Base-by-base conservation (phyloP, 1,140 invertebrate species). In the Drosophila nebulosa region DNA sequence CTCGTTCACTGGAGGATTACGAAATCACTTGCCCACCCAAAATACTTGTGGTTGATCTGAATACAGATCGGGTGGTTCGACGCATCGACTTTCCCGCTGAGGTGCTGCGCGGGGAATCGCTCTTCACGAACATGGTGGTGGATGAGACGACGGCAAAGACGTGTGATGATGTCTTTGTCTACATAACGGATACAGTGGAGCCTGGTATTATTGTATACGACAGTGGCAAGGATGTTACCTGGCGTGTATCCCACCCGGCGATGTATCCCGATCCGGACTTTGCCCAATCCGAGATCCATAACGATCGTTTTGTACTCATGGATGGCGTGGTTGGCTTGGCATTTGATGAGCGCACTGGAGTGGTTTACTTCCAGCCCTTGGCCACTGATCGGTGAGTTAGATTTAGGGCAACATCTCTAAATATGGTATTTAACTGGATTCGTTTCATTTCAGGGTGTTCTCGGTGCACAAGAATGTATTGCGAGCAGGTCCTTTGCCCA, bases 231-330 rank as follows among this genome's bases (percentile, higher is more conserved):
- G 95, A 96, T 75, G 94, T 93, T 46, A 95, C 96, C 12, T 97
- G 96, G 96, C 92, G 96, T 52, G 91, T 96, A 0, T 92, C 94
- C 2, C 95, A 97, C 89, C 94, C 96, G 0, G 94, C 94, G 26
- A 96, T 97, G 96, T 96, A 95, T 84, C 96, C 96, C 0, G 94
- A 97, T 92, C 96, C 96, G 0, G 94, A 96, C 89, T 94, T 94
- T 51, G 93, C 94, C 0, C 94, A 94, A 67, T 96, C 95, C 68
- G 93, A 92, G 72, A 94, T 95, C 60, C 91, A 91, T 12, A 93
- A 93, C 1, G 93, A 94, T 61, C 92, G 90, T 1, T 97, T 97
- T 84, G 95, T 95, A 6, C 91, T 97, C 1, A 95, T 96, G 93
- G 96, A 97, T 84, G 96, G 96, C 3, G 92, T 97, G 21, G 95